Percentiles rank a stretch among this genome's conserved stretches.
Evolutionary conservation across 2,888 invertebrate genomes (phyloP).

Genomic region (Dryomyza anilis): DNA sequence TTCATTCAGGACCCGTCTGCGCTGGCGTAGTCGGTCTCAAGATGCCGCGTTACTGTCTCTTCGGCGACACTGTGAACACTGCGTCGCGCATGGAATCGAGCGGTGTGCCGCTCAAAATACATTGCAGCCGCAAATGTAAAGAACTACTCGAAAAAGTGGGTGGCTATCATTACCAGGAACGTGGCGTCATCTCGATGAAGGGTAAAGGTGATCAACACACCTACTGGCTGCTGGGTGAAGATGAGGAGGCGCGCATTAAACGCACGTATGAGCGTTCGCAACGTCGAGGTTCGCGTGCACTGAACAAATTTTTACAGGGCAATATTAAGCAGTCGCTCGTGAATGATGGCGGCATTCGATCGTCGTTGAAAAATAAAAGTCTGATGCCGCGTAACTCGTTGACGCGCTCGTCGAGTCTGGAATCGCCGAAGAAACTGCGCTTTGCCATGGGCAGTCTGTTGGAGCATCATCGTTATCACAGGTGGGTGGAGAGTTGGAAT

Average conservation of each 20-base stretch:
- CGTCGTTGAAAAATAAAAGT: constrained; percentile 72
- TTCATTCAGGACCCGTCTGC: constrained; percentile 91
- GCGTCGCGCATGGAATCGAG: constrained; percentile 87
- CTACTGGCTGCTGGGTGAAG: constrained; percentile 83
- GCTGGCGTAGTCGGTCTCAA: constrained; percentile 91
- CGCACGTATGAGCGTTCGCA: constrained; percentile 65
- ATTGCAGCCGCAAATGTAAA: constrained; percentile 79
- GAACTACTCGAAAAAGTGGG: constrained; percentile 72
- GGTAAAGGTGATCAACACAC: constrained; percentile 84
- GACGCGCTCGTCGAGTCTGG: constrained; percentile 77
- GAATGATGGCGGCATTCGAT: constrained; percentile 63
- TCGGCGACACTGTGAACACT: constrained; percentile 93
- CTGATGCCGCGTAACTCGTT: constrained; percentile 65
- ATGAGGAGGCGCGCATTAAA: constrained; percentile 66
- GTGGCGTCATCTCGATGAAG: constrained; percentile 80
- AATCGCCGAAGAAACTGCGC: constrained; percentile 81
- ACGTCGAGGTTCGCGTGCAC: constrained; percentile 60
- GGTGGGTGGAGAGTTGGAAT: constrained; percentile 41
- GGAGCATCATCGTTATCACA: constrained; percentile 61
- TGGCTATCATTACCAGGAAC: constrained; percentile 74
- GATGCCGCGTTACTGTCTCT: constrained; percentile 92
- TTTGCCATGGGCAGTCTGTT: constrained; percentile 76
- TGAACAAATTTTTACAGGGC: constrained; percentile 58
- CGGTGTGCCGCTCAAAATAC: constrained; percentile 81
- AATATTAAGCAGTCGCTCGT: constrained; percentile 52